Conservation (phyloP, 2,888 invertebrate species). For the Coremacera marginata region DNA sequence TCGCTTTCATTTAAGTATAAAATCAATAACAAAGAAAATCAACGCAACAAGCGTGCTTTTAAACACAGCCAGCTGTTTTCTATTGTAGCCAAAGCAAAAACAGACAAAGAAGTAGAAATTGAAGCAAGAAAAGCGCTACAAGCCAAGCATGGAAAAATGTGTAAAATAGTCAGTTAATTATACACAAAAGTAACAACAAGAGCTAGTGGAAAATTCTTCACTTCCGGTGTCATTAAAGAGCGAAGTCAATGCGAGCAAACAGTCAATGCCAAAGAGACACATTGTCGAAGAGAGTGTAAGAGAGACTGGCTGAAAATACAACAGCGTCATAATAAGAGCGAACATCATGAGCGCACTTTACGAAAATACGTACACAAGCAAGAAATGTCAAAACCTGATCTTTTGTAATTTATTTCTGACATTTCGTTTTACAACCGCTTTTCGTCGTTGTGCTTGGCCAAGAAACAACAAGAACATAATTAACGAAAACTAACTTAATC, state of each 20-base stretch:
- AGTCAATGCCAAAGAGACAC: neutral
- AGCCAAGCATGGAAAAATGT: neutral
- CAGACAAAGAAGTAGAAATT: neutral
- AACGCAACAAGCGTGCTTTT: conserved; percentile 19
- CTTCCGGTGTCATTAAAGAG: conserved; percentile 26
- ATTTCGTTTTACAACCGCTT: conserved; percentile 27
- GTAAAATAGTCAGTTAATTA: neutral
- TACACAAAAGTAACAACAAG: neutral
- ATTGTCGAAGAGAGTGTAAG: neutral
- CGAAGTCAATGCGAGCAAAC: neutral
- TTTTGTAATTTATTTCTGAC: conserved; percentile 26
- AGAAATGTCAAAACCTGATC: conserved; percentile 33
- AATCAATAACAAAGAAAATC: conserved; percentile 16
- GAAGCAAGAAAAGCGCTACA: neutral
- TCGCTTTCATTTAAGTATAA: neutral
- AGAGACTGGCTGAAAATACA: neutral
- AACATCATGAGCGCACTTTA: neutral
- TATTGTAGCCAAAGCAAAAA: neutral
- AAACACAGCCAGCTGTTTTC: neutral
- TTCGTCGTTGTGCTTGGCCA: conserved; percentile 30
- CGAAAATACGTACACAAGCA: neutral
- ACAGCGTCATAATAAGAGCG: neutral
- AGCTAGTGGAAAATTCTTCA: conserved; percentile 20
- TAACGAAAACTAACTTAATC: neutral
- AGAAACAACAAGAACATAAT: neutral